Percentiles rank a stretch among this genome's conserved stretches.
Conservation (phyloP, 2,797 vertebrate species). For the Phoeniculus purpureus region DNA sequence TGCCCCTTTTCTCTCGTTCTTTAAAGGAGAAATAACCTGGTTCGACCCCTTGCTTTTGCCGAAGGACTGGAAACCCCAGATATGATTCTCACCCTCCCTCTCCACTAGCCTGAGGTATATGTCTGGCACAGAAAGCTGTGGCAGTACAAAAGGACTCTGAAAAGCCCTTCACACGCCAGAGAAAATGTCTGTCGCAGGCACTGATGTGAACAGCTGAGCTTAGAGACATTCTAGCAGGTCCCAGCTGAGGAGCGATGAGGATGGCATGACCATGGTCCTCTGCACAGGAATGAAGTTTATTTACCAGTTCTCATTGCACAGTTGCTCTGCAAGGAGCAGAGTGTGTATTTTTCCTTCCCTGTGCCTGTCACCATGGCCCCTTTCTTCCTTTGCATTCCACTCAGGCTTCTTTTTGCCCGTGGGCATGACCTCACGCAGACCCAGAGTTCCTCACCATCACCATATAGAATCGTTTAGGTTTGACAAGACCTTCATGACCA, state of each 20-base stretch:
- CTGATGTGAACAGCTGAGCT: constrained; percentile 14
- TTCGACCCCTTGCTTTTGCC: constrained; percentile 10
- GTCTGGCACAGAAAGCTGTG: constrained; percentile 12
- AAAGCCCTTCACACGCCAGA: background rate
- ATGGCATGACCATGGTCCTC: background rate
- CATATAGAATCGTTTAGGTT: background rate
- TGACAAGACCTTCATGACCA: too few species aligned
- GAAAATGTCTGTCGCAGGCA: constrained; percentile 20
- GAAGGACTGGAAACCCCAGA: constrained; percentile 30
- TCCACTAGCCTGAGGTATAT: constrained; percentile 16
- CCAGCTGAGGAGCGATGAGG: background rate
- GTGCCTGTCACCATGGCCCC: background rate
- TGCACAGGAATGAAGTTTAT: background rate
- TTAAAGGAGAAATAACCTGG: constrained; percentile 35
- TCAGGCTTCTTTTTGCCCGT: background rate
- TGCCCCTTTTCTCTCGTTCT: background rate
- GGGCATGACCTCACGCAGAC: background rate
- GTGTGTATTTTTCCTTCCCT: background rate
- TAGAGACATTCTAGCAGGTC: background rate
- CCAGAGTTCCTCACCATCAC: background rate
- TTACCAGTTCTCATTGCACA: constrained; percentile 12
- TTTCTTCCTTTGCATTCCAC: background rate
- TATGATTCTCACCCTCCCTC: constrained; percentile 45
- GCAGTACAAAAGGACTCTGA: constrained; percentile 12
- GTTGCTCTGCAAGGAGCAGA: background rate